phyloP scores from a whole-genome alignment of 35 echinoderm and acorn worm genomes.

The Holothuria glaberrima region DNA sequence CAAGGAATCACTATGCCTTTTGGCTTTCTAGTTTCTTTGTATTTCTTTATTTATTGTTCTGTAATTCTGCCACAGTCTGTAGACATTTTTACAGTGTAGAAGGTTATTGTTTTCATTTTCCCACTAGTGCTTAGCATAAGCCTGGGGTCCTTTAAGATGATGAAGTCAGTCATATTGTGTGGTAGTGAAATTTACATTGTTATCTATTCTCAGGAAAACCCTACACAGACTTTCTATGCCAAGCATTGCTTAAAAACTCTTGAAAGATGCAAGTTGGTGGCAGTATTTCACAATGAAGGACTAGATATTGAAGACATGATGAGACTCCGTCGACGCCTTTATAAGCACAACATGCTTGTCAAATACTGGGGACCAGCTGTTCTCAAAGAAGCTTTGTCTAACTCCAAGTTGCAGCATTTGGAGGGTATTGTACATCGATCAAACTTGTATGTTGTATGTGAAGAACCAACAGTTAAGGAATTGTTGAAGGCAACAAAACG shows the following conservation, averaged over 20 bases:
- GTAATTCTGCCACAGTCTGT: too few species aligned
- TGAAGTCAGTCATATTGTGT: background rate
- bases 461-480: constrained; percentile 73
- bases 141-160: too few species aligned
- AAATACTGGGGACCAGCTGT: constrained; percentile 63
- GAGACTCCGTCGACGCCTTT: constrained; percentile 62
- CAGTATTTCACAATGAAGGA: constrained; percentile 78
- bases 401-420: constrained; percentile 64
- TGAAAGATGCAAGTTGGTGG: constrained; percentile 63
- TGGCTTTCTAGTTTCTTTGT: too few species aligned
- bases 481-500: constrained; percentile 78
- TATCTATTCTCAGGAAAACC: constrained; percentile 64
- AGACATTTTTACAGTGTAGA: background rate
- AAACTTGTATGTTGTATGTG: constrained; percentile 69
- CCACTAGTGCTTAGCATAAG: too few species aligned
- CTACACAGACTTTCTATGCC: constrained; percentile 63
- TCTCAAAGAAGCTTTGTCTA: constrained; percentile 32
- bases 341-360: constrained; percentile 62
- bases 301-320: constrained; percentile 31
- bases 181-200: background rate
- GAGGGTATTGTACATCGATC: constrained; percentile 60
- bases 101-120: background rate
- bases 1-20: too few species aligned
- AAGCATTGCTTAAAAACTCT: constrained; percentile 55
- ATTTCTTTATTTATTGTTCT: too few species aligned